Evolutionary conservation across 1,140 invertebrate genomes (phyloP), one percentile per base, ranked within the genome.

Genomic region (Aphelinus certus): DNA sequence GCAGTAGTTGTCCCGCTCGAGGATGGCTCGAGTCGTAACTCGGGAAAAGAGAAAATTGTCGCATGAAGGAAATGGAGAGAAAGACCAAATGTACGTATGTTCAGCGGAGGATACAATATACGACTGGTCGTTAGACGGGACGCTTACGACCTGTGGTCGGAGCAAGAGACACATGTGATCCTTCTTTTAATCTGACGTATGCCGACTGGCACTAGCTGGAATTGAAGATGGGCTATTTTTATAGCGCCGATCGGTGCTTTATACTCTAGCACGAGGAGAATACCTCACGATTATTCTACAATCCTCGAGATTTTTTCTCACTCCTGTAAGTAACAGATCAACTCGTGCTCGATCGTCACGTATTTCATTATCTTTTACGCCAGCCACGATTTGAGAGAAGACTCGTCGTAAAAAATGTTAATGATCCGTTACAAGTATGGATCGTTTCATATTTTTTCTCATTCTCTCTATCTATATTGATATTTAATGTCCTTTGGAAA

Each of bases 71-170:
- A 53, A 68, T 46, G 7, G 53, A 58, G 10, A 67, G 42, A 56
- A 56, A 55, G 65, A 67, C 51, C 9, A 43, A 9, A 42, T n/a
- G 1, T 51, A 43, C 60, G 51, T 4, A 45, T 53, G 9, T 65
- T n/a, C 43, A 65, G 48, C 4, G 9, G 45, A 10, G 42, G 10
- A 4, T 1, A 7, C 58, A n/a, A 71, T 71, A 71, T 71, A 62
- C 48, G 58, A 71, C 62, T 43, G 69, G 42, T 62, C 60, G 69
- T 62, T 71, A 58, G 42, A 53, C 43, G n/a, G 47, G 53, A 62
- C 69, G 69, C 62, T 71, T 71, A 71, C 69, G 69, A 62, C 47
- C 48, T 61, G 68, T 10, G 49, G 47, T 46, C n/a, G 67, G 10
- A 9, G 26, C 6, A 57, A 10, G 55, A 56, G 6, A 43, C 10